These are phyloP conservation scores for Felis chaus DNA, from an alignment of 2,113 vertebrate genomes.

Conservation along the genomic window DNA sequence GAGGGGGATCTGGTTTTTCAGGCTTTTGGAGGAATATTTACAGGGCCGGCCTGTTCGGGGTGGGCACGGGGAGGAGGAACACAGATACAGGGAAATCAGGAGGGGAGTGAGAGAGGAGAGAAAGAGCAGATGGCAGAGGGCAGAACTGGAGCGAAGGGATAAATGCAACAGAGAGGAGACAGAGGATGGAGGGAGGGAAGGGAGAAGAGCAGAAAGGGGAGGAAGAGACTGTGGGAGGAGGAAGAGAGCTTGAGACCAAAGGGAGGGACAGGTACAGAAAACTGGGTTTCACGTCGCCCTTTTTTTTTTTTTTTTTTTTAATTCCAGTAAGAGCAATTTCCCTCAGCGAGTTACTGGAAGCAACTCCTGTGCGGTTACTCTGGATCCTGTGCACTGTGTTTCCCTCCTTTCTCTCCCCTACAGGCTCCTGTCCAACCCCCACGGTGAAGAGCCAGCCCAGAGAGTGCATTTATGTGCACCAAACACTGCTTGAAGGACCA, in stretches of 20 bases:
- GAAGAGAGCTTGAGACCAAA: accelerated
- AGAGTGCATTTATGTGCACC: accelerated
- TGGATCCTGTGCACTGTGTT: not conserved
- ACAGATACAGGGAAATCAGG: not conserved
- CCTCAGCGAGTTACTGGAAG: not conserved
- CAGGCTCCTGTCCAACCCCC: not conserved
- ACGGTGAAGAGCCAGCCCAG: not conserved
- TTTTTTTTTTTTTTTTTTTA: not conserved
- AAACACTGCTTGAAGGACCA: not conserved
- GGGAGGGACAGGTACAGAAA: too few relatives aligned
- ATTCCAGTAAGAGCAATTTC: not conserved
- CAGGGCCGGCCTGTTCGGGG: not conserved
- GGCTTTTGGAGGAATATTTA: not conserved
- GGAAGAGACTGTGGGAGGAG: not conserved
- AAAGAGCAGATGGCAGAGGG: not conserved
- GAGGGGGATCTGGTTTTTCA: not conserved
- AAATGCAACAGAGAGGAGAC: not conserved
- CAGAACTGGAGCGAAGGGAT: not conserved
- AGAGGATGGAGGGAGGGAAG: not conserved
- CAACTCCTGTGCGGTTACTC: not conserved
- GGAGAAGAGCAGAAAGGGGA: not conserved
- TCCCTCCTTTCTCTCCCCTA: not conserved
- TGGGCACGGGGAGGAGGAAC: not conserved
- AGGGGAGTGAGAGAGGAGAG: not conserved
- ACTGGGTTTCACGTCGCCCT: not conserved